Evolutionary conservation across 2,113 vertebrate genomes (phyloP), one percentile per base, ranked within the genome.

Genomic region (Hyaena hyaena): DNA sequence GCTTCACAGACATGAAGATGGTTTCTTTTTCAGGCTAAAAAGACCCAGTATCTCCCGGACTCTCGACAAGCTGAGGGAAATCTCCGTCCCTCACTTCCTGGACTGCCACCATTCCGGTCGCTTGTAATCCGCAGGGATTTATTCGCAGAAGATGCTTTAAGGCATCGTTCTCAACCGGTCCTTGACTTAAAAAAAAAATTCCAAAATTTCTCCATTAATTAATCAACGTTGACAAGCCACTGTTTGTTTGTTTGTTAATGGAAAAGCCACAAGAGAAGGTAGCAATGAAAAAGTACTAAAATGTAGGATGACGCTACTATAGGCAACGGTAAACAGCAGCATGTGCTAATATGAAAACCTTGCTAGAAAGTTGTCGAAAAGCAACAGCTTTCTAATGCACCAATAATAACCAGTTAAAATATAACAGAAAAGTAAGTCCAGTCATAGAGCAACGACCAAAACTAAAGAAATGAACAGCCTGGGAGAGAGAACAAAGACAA

Each of bases 61-160:
- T 43, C 26, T 7, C 50, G 5, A 26, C 31, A 43, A 43, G 26
- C 26, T 33, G 24, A 68, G 39, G 43, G 12, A 17, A 61, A 33
- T 45, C 10, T 50, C 65, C 1, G 10, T 28, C 33, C 14, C 24
- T 12, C 9, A 1, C 24, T 24, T 17, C n/a, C 28, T 2, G 15
- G 0, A 7, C 5, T 12, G 5, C 45, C 12, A 1, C 2, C 7
- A 7, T 48, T 19, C 8, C 0, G 0, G 69, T 0, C 16, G 35
- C 31, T 63, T 48, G n/a, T 53, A 55, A 66, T 15, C 21, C n/a
- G 0, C 48, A 2, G 50, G 1, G 33, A 53, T 43, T 90, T 45
- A 45, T 26, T 19, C 45, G 23, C 71, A 76, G 17, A 50, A 68
- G 55, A 55, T 3, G 33, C 77, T 88, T 55, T 24, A 45, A 86